Conservation (phyloP, 2,888 invertebrate species). For the Podotricha telesiphe region DNA sequence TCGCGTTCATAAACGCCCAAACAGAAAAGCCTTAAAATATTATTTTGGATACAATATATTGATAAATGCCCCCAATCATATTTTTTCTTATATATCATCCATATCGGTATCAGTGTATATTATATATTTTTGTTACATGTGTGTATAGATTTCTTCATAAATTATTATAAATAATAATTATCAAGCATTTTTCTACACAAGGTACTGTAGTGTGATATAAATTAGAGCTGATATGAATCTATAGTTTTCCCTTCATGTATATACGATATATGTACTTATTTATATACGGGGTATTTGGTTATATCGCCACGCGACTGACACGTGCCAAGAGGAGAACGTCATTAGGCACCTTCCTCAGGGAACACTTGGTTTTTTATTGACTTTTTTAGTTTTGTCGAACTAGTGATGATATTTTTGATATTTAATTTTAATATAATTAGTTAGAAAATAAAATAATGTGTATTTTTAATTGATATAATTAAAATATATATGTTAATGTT, state of each 20-base stretch:
- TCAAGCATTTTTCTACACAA: conserved; percentile 16
- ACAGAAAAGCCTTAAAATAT: no score
- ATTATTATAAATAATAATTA: neutral
- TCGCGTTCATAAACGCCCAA: no score
- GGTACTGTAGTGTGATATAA: conserved; percentile 32
- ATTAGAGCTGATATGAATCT: conserved; percentile 37
- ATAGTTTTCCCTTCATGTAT: conserved; percentile 22
- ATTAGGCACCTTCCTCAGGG: conserved; percentile 74
- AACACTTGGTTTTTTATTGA: conserved; percentile 55
- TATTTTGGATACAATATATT: no score
- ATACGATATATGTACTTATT: conserved; percentile 20
- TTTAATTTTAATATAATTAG: neutral
- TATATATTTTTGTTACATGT: no score
- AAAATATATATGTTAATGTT: no score
- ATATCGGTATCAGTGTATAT: no score
- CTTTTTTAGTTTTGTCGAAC: conserved; percentile 42
- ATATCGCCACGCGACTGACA: conserved; percentile 70
- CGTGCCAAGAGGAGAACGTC: conserved; percentile 73
- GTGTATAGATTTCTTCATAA: no score
- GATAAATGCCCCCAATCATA: no score
- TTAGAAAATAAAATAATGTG: no score
- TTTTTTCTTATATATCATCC: no score
- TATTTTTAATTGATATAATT: no score
- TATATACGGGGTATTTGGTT: conserved; percentile 60
- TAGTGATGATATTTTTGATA: conserved; percentile 32